Conservation (phyloP, 2,888 invertebrate species). For the Caenorhabditis drosophilae region DNA sequence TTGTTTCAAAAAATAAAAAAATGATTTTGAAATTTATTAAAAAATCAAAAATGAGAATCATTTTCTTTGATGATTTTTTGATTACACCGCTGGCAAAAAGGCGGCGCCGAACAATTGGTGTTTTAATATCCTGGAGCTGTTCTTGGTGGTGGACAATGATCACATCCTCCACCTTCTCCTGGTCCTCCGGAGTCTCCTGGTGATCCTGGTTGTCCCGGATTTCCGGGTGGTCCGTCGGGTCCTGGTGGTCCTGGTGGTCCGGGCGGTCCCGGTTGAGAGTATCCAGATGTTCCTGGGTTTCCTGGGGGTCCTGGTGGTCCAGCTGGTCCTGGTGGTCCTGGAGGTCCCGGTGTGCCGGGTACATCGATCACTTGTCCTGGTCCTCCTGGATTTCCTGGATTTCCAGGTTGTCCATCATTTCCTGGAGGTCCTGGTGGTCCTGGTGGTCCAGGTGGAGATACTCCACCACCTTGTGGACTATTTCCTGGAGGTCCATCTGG, state of each 20-base stretch:
- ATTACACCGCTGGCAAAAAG: too few relatives aligned
- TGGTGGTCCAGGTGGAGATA: slow-evolving; percentile 49
- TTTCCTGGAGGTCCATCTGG: slow-evolving; percentile 38
- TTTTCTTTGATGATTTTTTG: too few relatives aligned
- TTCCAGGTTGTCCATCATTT: slow-evolving; percentile 40
- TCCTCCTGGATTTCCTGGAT: slow-evolving; percentile 53
- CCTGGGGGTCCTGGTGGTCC: slow-evolving; percentile 55
- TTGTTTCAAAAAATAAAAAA: too few relatives aligned
- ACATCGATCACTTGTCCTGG: slow-evolving; percentile 48
- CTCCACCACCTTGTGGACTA: slow-evolving; percentile 26
- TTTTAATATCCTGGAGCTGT: slow-evolving; percentile 48
- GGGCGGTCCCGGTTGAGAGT: slow-evolving; percentile 13
- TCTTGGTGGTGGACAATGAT: slow-evolving; percentile 48
- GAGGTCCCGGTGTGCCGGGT: slow-evolving; percentile 47
- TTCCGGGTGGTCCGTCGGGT: slow-evolving; percentile 42
- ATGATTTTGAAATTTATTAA: too few relatives aligned
- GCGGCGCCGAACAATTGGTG: not conserved
- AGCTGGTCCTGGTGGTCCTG: slow-evolving; percentile 50
- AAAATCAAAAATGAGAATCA: too few relatives aligned
- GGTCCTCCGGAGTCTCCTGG: slow-evolving; percentile 42
- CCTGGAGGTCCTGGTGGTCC: slow-evolving; percentile 39
- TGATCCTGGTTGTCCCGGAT: slow-evolving; percentile 34
- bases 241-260: slow-evolving; percentile 36
- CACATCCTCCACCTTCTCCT: slow-evolving; percentile 44
- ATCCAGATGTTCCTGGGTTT: slow-evolving; percentile 41